A percentile compares a stretch with the other conserved stretches of the same genome.
These are phyloP conservation scores for Xylocopa sonorina DNA, from an alignment of 1,140 invertebrate species.

Conservation along the genomic window DNA sequence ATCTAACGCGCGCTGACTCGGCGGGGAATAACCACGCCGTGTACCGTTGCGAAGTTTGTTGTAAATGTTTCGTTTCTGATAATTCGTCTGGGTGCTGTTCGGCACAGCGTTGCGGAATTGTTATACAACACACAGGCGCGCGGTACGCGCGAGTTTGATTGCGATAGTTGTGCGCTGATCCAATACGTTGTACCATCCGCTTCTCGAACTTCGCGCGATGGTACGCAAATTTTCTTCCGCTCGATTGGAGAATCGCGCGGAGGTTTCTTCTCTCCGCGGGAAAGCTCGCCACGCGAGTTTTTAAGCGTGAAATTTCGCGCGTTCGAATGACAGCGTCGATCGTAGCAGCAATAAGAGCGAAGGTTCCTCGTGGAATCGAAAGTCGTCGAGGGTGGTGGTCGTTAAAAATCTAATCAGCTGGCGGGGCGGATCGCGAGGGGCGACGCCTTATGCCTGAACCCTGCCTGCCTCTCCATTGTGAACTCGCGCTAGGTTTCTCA, in stretches of 20 bases:
- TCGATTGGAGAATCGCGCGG: no score
- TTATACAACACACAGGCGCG: no score
- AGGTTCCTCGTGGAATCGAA: neutral
- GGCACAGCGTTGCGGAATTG: neutral
- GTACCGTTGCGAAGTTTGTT: neutral
- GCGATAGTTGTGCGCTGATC: no score
- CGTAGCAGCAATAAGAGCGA: neutral
- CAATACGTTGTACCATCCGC: no score
- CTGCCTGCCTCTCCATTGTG: conserved; percentile 52
- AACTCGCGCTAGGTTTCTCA: conserved; percentile 54
- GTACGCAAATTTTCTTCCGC: no score
- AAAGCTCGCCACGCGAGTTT: no score
- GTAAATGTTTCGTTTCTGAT: neutral
- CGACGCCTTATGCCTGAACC: conserved; percentile 54
- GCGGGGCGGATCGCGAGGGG: neutral
- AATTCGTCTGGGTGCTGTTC: neutral
- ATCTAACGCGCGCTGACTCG: conserved; percentile 29
- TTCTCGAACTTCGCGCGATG: no score
- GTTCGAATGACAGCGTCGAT: neutral
- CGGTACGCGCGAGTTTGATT: no score
- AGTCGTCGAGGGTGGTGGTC: neutral
- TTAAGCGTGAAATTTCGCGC: neutral
- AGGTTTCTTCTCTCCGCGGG: no score
- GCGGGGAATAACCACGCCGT: neutral
- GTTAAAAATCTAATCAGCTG: conserved; percentile 58